Base-by-base conservation (phyloP, 2,113 vertebrate species). In the Probosciger aterrimus region DNA sequence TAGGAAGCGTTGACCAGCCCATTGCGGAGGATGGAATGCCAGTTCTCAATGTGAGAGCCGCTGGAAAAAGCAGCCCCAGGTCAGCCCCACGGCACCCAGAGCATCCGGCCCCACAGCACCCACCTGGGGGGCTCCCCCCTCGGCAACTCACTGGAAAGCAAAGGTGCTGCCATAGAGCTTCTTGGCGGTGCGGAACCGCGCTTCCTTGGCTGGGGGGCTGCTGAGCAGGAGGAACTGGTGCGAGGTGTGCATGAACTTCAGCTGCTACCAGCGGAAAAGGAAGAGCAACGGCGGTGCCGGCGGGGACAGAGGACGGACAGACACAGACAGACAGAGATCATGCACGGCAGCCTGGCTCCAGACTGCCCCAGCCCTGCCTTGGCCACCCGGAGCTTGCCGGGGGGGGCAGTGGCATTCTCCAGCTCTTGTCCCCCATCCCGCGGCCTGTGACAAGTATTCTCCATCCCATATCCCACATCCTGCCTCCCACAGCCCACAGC, bases 221-320 rank as follows among this genome's bases (percentile, higher is more conserved):
- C 99, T 99, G 98, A 99, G 99, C 97, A 99, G 98, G 97, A 99
- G 98, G 98, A 99, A 99, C 98, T 99, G 99, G 98, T 99, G 99
- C 93, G 99, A 99, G 92, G 99, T 99, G 98, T 99, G 99, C 99
- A 99, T 99, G 98, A 99, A 99, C 98, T 99, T 99, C 98, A 99
- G 98, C 98, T 99, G 99, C 99, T 99, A 98, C 97, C 98, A 84
- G 96, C 67, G 97, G 95, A 97, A 96, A 93, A 47, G 94, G 86
- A 50, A 73, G 67, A 90, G 93, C 96, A 94, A 43, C 68, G 81
- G 94, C 67, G 3, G 68, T 0, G 43, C 84, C 86, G 6, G 89
- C 68, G 14, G 86, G 88, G 67, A 37, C 94, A 96, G 92, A 95
- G 93, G 96, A 97, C 80, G 64, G 91, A 91, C 37, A 52, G 78